Evolutionary conservation across 2,113 vertebrate species (phyloP), one percentile per base, ranked within the genome.

Genomic region (Anas platyrhynchos): DNA sequence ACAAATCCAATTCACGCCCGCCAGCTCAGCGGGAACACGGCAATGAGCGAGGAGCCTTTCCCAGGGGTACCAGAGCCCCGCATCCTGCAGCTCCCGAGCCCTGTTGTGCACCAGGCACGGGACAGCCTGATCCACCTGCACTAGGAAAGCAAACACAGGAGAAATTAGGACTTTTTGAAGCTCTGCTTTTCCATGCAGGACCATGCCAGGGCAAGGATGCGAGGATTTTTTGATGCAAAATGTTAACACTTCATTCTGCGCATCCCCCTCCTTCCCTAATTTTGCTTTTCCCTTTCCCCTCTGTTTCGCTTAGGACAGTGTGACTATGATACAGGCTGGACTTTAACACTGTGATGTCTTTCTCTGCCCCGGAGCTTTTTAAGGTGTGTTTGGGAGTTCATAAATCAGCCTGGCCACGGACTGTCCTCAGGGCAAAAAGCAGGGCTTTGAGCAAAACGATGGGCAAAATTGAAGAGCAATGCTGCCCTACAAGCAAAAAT

Each of bases 401-500:
- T 73, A 82, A 67, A 82, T 48, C 62, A 81, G 36, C 38, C 50
- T 54, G 9, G 3, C 41, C 54, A 12, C 25, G 74, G 32, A 52
- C 4, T 68, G 2, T 88, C 18, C 55, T 62, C 29, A 48, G 73
- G 67, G 54, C n/a, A 86, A 61, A 63, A 92, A 48, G 18, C n/a
- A 38, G 36, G 5, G 7, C n/a, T 65, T 27, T 86, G 46, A 91
- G 38, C 44, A 79, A 69, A 88, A 59, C 81, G 56, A 8, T 76
- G 65, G 15, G 6, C 16, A 18, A 1, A 1, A 16, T 27, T 81
- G 38, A 83, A 79, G 62, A 66, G 34, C 34, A 55, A 0, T 54
- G 23, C 31, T 88, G 13, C 29, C 43, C 15, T 0, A 0, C 3
- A 1, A 78, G 65, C 17, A 68, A 77, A 88, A 86, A 9, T n/a